Evolutionary conservation across 1,140 invertebrate genomes (phyloP).

Genomic region (Drosophila ficusphila): DNA sequence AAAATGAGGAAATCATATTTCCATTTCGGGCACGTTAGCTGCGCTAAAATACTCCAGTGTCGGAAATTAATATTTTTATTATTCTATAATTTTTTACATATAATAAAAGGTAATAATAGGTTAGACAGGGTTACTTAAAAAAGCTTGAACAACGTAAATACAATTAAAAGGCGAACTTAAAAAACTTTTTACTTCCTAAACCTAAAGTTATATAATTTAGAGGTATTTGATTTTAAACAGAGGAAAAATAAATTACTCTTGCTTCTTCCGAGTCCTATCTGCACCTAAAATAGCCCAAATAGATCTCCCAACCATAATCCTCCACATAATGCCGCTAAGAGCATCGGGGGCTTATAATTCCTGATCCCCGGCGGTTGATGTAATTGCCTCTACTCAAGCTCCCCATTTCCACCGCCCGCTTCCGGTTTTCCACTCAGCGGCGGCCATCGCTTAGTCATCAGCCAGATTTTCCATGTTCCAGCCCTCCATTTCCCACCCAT

Average conservation of each 20-base stretch:
- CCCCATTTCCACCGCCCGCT: background rate
- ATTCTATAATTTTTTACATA: no score
- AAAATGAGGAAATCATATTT: constrained; percentile 34
- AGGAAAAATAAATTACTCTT: background rate
- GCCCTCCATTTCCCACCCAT: constrained; percentile 7
- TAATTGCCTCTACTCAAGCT: constrained; percentile 21
- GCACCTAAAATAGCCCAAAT: background rate
- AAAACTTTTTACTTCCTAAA: no score
- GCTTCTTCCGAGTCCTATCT: background rate
- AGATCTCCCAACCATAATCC: constrained; percentile 13
- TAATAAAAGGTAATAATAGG: no score
- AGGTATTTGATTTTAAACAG: no score
- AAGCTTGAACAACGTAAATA: no score
- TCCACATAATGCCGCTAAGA: constrained; percentile 33
- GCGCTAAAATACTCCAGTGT: constrained; percentile 7
- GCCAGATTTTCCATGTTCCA: constrained; percentile 8
- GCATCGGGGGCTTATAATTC: constrained; percentile 24
- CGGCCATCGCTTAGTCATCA: constrained; percentile 45
- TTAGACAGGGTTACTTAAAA: no score
- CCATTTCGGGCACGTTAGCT: constrained; percentile 45
- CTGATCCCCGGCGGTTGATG: constrained; percentile 32
- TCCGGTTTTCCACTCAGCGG: constrained; percentile 6
- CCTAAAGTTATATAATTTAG: no score
- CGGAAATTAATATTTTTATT: background rate
- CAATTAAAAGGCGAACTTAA: no score